Conservation (phyloP, 2,113 vertebrate species). For the Tautogolabrus adspersus region DNA sequence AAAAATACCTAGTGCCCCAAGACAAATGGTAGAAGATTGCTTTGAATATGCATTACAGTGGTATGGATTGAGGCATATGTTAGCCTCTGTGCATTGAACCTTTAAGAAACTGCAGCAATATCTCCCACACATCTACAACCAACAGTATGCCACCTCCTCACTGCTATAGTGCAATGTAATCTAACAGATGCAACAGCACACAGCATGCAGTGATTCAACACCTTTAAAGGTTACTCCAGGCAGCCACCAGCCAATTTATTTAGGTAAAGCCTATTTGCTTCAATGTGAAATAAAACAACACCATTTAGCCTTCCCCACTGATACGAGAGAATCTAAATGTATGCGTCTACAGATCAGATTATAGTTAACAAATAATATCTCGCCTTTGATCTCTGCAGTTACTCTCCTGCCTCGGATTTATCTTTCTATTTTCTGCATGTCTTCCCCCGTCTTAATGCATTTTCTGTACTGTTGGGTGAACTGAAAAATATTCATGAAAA, state of each 20-base stretch:
- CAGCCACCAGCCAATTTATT: neutral
- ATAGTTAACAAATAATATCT: slow-evolving; percentile 28
- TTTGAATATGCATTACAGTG: slow-evolving; percentile 4
- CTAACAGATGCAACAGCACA: neutral
- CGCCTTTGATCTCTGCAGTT: slow-evolving; percentile 22
- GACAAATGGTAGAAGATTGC: slow-evolving; percentile 1
- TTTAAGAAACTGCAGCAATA: slow-evolving; percentile 4
- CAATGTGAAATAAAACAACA: neutral
- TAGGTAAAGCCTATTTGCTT: neutral
- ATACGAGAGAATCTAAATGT: neutral
- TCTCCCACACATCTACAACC: neutral
- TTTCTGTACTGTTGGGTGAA: slow-evolving; percentile 20
- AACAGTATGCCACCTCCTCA: neutral
- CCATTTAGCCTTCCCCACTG: neutral
- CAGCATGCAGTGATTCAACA: neutral
- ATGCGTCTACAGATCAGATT: slow-evolving; percentile 11
- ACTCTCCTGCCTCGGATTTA: slow-evolving; percentile 10
- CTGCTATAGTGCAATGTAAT: neutral
- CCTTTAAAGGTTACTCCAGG: neutral
- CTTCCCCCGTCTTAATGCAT: slow-evolving; percentile 4
- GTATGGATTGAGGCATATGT: neutral
- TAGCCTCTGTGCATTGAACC: slow-evolving; percentile 3
- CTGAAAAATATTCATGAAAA: slow-evolving; percentile 31
- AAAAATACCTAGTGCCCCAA: neutral
- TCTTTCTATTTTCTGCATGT: slow-evolving; percentile 25